Conservation (phyloP, 1,140 invertebrate genomes). For the Atta texana region DNA sequence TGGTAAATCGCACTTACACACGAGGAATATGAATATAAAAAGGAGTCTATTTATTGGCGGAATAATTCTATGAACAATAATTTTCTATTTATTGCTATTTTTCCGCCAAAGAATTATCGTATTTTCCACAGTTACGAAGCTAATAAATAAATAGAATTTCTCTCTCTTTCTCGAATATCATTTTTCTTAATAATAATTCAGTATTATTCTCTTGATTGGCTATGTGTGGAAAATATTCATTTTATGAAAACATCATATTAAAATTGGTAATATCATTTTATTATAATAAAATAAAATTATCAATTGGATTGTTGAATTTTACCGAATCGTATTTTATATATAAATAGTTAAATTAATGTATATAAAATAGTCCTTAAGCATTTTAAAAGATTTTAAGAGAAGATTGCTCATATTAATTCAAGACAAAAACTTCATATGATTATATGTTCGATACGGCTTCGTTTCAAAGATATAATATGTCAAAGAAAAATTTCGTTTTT, state of each 20-base stretch:
- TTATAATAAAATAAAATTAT: constrained; percentile 15
- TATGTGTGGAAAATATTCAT: neutral
- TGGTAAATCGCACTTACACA: neutral
- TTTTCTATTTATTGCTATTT: neutral
- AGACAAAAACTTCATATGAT: too few relatives aligned
- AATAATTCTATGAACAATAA: neutral
- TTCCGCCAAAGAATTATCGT: neutral
- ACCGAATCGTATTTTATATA: neutral
- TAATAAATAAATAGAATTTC: constrained; percentile 2
- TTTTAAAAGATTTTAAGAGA: too few relatives aligned
- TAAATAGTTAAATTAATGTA: neutral
- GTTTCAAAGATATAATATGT: too few relatives aligned
- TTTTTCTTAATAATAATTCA: constrained; percentile 15
- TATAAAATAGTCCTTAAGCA: neutral
- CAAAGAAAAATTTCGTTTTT: too few relatives aligned
- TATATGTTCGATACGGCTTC: too few relatives aligned
- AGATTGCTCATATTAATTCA: too few relatives aligned
- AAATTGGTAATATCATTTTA: neutral
- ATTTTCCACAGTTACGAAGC: neutral
- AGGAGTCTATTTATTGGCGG: neutral
- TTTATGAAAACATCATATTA: constrained; percentile 1
- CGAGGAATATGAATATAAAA: constrained; percentile 11
- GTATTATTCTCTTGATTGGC: neutral
- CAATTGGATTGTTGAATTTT: constrained; percentile 1
- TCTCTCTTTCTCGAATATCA: neutral